These are phyloP conservation scores for Leuciscus idus DNA, from an alignment of 2,113 vertebrate species.

Conservation along the genomic window DNA sequence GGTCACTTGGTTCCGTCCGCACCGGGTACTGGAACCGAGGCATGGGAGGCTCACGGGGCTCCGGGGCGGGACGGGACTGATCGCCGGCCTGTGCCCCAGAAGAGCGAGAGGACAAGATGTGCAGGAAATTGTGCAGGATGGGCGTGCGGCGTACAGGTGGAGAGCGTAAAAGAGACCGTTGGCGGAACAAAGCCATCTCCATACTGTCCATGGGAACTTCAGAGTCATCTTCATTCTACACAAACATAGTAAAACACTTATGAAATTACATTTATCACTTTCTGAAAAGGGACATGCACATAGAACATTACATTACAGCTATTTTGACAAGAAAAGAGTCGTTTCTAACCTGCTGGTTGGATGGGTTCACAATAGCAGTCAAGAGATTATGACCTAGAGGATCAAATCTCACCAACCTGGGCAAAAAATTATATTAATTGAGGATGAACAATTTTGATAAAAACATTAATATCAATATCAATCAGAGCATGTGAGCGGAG, in stretches of 20 bases:
- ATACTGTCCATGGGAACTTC: constrained; percentile 96
- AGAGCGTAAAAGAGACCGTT: constrained; percentile 92
- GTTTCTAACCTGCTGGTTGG: constrained; percentile 92
- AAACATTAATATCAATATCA: too few relatives aligned
- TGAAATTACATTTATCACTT: background rate
- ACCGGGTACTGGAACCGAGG: constrained; percentile 84
- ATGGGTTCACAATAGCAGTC: constrained; percentile 97
- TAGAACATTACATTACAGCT: background rate
- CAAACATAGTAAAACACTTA: constrained; percentile 12
- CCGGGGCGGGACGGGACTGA: constrained; percentile 82
- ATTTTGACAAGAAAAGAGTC: background rate
- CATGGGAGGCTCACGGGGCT: constrained; percentile 78
- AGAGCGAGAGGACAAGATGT: constrained; percentile 96
- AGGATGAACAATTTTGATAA: background rate
- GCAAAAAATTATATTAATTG: constrained; percentile 56
- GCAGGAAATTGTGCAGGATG: constrained; percentile 98
- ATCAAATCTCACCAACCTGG: constrained; percentile 95
- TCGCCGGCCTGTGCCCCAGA: constrained; percentile 87
- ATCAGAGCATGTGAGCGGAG: too few relatives aligned
- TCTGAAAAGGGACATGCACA: background rate
- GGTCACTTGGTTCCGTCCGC: constrained; percentile 82
- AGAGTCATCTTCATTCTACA: constrained; percentile 92
- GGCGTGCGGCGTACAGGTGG: constrained; percentile 96
- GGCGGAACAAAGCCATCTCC: constrained; percentile 93
- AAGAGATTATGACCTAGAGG: constrained; percentile 97